Evolutionary conservation across 2,797 vertebrate species (phyloP).

Genomic region (Sebastes goodei): DNA sequence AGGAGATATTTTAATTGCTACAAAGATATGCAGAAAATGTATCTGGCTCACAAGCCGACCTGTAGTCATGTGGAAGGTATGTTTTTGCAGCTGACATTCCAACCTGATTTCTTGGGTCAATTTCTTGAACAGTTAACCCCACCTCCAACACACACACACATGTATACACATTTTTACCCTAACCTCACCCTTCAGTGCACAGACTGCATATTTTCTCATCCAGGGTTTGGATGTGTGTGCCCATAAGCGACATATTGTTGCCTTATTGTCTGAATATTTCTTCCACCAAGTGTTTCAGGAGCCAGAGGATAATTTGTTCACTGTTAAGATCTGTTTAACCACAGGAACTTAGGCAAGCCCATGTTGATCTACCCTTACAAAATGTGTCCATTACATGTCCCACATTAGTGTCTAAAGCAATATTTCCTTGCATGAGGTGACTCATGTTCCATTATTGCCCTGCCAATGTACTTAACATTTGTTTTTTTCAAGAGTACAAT

Average conservation of each 20-base stretch:
- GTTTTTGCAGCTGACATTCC: slow-evolving; percentile 84
- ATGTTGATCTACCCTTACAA: slow-evolving; percentile 17
- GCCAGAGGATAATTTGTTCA: slow-evolving; percentile 37
- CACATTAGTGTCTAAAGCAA: slow-evolving; percentile 36
- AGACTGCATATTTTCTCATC: slow-evolving; percentile 66
- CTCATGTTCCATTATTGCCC: slow-evolving; percentile 14
- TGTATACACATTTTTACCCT: slow-evolving; percentile 36
- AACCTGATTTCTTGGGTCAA: slow-evolving; percentile 76
- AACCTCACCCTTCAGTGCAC: slow-evolving; percentile 39
- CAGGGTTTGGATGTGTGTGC: slow-evolving; percentile 46
- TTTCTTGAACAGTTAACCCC: slow-evolving; percentile 71
- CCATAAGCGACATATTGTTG: slow-evolving; percentile 45
- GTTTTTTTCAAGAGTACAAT: slow-evolving; percentile 8
- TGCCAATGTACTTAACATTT: slow-evolving; percentile 22
- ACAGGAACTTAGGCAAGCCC: not conserved
- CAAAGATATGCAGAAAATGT: slow-evolving; percentile 73
- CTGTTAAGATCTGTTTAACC: slow-evolving; percentile 22
- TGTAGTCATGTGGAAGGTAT: slow-evolving; percentile 79
- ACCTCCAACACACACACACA: slow-evolving; percentile 33
- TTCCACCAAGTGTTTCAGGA: slow-evolving; percentile 30
- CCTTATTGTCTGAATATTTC: slow-evolving; percentile 53
- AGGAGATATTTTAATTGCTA: slow-evolving; percentile 68
- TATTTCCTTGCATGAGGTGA: slow-evolving; percentile 25
- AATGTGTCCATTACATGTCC: slow-evolving; percentile 25
- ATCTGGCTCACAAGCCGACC: slow-evolving; percentile 66